Base-by-base conservation (phyloP, 2,797 vertebrate genomes). In the Myotis myotis region DNA sequence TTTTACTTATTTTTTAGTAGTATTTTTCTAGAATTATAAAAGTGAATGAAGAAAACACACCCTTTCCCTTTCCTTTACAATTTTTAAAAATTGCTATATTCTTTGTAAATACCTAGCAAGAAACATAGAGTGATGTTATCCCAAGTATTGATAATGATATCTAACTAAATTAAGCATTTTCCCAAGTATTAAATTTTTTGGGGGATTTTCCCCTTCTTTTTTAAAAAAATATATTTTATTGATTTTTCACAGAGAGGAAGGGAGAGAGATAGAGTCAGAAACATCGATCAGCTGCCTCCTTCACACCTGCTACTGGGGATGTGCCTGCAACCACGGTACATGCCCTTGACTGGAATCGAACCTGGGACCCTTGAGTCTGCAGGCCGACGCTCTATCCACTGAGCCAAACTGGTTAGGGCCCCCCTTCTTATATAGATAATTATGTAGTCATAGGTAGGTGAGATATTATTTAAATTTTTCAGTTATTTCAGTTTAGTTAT, bases 21-120 rank as follows among this genome's bases (percentile, higher is more conserved):
- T 23, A 20, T 33, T 87, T 15, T 93, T 86, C 11, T 78, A 75
- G 28, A 82, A 71, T 83, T 89, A 72, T 83, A 86, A 90, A 85
- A 85, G 30, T 86, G 30, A 86, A 38, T 83, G 91, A 44, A 91
- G 55, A 82, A 85, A 95, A 23, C 28, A n/a, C 72, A 30, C 20
- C 57, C 20, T n/a, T 85, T 81, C 28, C 28, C 13, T 60, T 60
- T 8, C 36, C 36, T 92, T 88, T 72, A 75, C 92, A 80, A 41
- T 16, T 33, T 51, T 57, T 44, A 78, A 4, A 44, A 92, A 78
- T 55, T 74, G 16, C 51, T 89, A 3, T 25, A 44, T 66, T 95
- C 33, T 92, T 93, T 62, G 9, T 84, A 87, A 90, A 51, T 36
- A 80, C 6, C 38, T 33, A 96, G 17, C 4, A 1, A 86, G 70